phyloP scores from a whole-genome alignment of 2,113 vertebrate species.

The Lepus europaeus region DNA sequence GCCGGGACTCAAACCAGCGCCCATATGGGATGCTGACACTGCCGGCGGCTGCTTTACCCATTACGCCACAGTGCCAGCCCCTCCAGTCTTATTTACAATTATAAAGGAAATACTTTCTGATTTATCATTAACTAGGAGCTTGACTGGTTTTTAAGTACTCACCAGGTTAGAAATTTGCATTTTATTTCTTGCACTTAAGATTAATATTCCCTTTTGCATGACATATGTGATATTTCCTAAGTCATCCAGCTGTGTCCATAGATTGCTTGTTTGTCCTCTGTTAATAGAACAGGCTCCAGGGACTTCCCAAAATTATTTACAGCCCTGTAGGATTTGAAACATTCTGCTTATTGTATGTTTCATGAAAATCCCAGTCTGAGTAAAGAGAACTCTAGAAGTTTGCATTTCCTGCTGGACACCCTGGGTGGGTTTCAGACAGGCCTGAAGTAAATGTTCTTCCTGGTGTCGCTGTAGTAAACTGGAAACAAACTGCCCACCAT shows the following conservation, averaged over 20 bases:
- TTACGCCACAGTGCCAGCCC: no score
- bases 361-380: not conserved
- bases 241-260: not conserved
- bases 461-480: not conserved
- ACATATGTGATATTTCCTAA: not conserved
- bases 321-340: not conserved
- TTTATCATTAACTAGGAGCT: not conserved
- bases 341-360: not conserved
- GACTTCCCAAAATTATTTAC: not conserved
- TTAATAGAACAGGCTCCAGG: not conserved
- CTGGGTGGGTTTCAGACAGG: not conserved
- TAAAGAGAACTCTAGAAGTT: conserved; percentile 1
- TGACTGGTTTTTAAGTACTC: not conserved
- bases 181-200: not conserved
- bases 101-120: not conserved
- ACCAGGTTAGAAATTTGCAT: not conserved
- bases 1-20: no score
- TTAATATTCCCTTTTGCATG: not conserved
- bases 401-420: not conserved
- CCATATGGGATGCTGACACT: no score
- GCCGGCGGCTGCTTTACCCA: no score
- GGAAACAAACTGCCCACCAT: not conserved
- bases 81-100: not conserved
- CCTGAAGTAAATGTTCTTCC: not conserved
- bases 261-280: not conserved